These are phyloP conservation scores for Pycnomerus fuliginosus DNA, from an alignment of 2,888 invertebrate genomes.

Conservation along the genomic window DNA sequence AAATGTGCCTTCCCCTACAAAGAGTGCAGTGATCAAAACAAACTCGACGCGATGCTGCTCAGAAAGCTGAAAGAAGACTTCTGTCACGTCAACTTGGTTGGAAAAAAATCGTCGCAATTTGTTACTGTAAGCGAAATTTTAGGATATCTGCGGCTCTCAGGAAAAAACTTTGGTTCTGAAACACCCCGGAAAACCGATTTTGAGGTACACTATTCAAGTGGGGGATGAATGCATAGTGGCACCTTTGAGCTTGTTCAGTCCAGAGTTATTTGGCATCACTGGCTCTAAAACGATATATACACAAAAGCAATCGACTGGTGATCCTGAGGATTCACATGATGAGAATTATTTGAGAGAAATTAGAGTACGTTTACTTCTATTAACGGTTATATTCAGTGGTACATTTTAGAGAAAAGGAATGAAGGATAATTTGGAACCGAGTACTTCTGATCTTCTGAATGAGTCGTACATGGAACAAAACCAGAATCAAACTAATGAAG, in stretches of 20 bases:
- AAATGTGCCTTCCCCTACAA: conserved; percentile 90
- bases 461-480: conserved; percentile 57
- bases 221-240: conserved; percentile 94
- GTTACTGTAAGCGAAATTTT: conserved; percentile 5
- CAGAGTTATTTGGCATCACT: conserved; percentile 84
- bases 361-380: conserved; percentile 55
- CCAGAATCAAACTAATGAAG: conserved; percentile 59
- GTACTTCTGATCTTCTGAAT: conserved; percentile 49
- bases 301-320: conserved; percentile 69
- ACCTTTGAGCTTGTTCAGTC: conserved; percentile 83
- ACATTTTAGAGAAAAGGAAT: conserved; percentile 57
- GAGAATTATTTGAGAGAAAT: conserved; percentile 89
- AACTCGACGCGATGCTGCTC: conserved; percentile 76
- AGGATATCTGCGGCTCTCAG: conserved; percentile 84
- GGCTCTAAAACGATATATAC: conserved; percentile 72
- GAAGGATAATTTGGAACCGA: conserved; percentile 61
- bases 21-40: conserved; percentile 71
- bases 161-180: conserved; percentile 77
- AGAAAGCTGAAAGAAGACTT: conserved; percentile 84
- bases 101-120: conserved; percentile 1
- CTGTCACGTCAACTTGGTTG: conserved; percentile 82
- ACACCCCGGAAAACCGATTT: conserved; percentile 66
- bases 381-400: neutral
- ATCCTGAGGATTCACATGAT: conserved; percentile 93
- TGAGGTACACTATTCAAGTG: conserved; percentile 75